Conservation (phyloP, 2,113 vertebrate genomes). For the Rhombomys opimus region DNA sequence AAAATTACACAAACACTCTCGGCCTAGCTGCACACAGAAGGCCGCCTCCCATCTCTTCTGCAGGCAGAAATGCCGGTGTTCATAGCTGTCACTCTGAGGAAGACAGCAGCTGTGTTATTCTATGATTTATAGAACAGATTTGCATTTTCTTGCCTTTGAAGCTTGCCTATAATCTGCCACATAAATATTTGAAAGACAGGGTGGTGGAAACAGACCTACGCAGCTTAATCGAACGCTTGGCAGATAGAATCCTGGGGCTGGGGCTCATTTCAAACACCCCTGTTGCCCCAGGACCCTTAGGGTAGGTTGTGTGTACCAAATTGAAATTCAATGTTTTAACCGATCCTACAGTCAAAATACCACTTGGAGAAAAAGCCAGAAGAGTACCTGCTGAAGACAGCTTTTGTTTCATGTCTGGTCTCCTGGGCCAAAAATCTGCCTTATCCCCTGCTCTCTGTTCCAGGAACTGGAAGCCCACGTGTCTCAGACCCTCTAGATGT, state of each 20-base stretch:
- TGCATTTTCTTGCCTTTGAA: slow-evolving; percentile 84
- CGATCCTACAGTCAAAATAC: slow-evolving; percentile 47
- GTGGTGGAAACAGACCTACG: slow-evolving; percentile 78
- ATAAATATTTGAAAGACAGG: slow-evolving; percentile 85
- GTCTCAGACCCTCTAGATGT: not conserved
- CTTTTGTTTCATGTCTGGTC: slow-evolving; percentile 54
- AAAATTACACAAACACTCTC: not conserved
- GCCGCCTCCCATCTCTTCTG: slow-evolving; percentile 33
- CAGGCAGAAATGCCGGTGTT: slow-evolving; percentile 71
- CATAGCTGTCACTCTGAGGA: slow-evolving; percentile 76
- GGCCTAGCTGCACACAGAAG: slow-evolving; percentile 18
- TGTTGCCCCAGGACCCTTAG: slow-evolving; percentile 47
- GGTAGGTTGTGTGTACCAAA: slow-evolving; percentile 61
- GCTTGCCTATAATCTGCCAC: slow-evolving; percentile 83
- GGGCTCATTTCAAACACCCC: slow-evolving; percentile 60
- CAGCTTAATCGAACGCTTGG: slow-evolving; percentile 81
- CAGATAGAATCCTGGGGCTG: slow-evolving; percentile 70
- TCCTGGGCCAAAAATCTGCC: slow-evolving; percentile 1
- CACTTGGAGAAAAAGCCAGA: slow-evolving; percentile 58
- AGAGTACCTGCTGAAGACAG: slow-evolving; percentile 36
- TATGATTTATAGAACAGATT: slow-evolving; percentile 84
- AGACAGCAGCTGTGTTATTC: slow-evolving; percentile 83
- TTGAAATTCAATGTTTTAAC: slow-evolving; percentile 77
- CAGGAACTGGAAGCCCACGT: not conserved
- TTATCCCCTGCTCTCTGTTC: not conserved